phyloP scores from a whole-genome alignment of 2,113 vertebrate species.

The Athene cunicularia region DNA sequence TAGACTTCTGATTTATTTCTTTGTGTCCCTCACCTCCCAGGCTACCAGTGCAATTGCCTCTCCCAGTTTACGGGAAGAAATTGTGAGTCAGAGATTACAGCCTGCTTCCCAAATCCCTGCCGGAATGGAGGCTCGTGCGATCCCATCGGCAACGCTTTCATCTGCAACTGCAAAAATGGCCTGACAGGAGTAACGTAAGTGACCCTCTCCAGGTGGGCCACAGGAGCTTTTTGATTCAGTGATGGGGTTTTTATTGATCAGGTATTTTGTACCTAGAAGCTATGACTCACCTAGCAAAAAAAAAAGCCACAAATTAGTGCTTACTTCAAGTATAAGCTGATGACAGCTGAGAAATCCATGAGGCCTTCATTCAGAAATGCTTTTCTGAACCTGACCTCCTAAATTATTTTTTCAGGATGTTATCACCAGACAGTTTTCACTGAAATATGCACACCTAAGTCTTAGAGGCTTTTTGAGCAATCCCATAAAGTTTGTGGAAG shows the following conservation, averaged over 20 bases:
- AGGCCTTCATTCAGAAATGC: background rate
- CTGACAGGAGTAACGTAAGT: constrained; percentile 93
- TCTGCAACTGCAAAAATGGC: constrained; percentile 91
- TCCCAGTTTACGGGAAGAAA: constrained; percentile 90
- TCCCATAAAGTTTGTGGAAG: background rate
- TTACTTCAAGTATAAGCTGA: background rate
- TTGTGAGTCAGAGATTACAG: constrained; percentile 93
- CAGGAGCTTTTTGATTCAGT: background rate
- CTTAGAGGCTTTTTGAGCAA: background rate
- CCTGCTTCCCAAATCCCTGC: constrained; percentile 94
- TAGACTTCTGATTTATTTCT: constrained; percentile 21
- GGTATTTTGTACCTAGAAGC: background rate
- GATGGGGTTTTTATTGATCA: background rate
- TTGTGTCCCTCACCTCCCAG: constrained; percentile 69
- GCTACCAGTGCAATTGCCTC: constrained; percentile 91
- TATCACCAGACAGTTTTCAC: background rate
- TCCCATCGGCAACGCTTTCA: constrained; percentile 89
- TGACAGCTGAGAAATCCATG: background rate
- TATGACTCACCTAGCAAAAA: background rate
- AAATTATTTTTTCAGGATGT: background rate
- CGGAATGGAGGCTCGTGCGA: constrained; percentile 89
- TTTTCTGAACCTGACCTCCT: background rate
- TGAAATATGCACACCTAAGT: background rate
- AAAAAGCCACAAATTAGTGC: background rate
- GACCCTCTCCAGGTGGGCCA: background rate